Conservation (phyloP, 1,140 invertebrate genomes). For the Eulimnadia texana region DNA sequence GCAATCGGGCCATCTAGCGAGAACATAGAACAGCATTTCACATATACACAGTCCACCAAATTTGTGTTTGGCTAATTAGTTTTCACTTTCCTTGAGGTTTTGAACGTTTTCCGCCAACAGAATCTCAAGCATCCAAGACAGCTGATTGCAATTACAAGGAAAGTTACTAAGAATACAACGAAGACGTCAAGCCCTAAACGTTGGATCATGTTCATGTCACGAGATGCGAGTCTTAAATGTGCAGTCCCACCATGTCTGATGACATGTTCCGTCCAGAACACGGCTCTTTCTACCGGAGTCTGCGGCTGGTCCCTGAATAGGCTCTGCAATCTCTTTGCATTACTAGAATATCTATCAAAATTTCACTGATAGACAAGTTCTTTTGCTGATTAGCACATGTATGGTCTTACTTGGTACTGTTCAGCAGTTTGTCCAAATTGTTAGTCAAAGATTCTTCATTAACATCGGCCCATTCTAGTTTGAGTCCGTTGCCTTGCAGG, state of each 20-base stretch:
- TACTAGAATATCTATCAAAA: slow-evolving; percentile 27
- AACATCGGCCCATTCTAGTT: not conserved
- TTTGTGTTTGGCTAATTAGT: too few species aligned
- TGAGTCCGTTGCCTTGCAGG: slow-evolving; percentile 9
- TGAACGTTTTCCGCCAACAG: not conserved
- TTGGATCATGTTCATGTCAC: slow-evolving; percentile 40
- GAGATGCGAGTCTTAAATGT: slow-evolving; percentile 38
- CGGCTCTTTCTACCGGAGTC: slow-evolving; percentile 35
- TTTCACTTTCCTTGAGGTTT: too few species aligned
- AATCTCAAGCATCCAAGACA: not conserved
- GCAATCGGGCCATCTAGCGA: too few species aligned
- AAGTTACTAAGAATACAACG: not conserved
- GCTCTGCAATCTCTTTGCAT: slow-evolving; percentile 26
- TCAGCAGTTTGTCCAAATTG: slow-evolving; percentile 14
- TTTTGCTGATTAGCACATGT: not conserved
- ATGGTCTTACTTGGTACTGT: slow-evolving; percentile 12
- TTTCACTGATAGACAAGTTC: not conserved
- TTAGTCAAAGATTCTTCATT: slow-evolving; percentile 8
- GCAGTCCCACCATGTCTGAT: slow-evolving; percentile 38
- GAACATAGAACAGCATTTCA: too few species aligned
- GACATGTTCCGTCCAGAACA: slow-evolving; percentile 43
- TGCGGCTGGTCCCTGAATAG: slow-evolving; percentile 41
- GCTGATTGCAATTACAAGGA: not conserved
- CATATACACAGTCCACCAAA: too few species aligned
- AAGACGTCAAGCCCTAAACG: slow-evolving; percentile 37